Percentiles rank a stretch among this genome's conserved stretches.
Conservation (phyloP, 2,113 vertebrate species). For the Nematolebias whitei region DNA sequence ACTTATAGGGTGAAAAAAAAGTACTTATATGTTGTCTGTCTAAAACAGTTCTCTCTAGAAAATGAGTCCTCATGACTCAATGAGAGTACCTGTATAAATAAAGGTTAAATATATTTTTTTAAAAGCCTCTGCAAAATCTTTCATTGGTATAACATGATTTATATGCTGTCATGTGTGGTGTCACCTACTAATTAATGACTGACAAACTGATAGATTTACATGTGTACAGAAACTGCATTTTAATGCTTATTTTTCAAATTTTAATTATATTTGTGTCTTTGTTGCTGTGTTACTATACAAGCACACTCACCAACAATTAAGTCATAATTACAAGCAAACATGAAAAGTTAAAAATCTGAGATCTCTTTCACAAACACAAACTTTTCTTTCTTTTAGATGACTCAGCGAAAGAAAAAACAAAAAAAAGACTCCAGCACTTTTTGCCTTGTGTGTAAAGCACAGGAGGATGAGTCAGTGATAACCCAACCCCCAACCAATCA, state of each 20-base stretch:
- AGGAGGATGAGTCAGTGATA: conserved; percentile 70
- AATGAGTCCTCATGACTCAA: too few species aligned
- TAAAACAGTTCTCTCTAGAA: too few species aligned
- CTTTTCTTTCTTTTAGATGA: conserved; percentile 5
- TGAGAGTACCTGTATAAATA: too few species aligned
- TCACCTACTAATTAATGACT: too few species aligned
- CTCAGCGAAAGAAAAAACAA: conserved; percentile 27
- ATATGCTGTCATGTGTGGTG: too few species aligned
- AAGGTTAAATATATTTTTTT: too few species aligned
- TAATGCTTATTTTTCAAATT: neutral
- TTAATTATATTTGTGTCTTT: neutral
- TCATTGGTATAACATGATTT: too few species aligned
- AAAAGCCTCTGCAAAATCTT: too few species aligned
- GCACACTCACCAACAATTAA: neutral
- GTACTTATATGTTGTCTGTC: too few species aligned
- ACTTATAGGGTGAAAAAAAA: too few species aligned
- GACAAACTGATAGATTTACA: too few species aligned
- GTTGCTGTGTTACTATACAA: neutral
- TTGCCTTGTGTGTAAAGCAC: conserved; percentile 33
- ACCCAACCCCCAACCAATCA: conserved; percentile 42
- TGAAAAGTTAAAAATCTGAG: conserved; percentile 4
- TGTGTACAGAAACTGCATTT: too few species aligned
- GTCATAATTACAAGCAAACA: neutral
- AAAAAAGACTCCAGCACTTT: conserved; percentile 34
- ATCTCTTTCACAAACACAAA: conserved; percentile 1